Percentiles rank a stretch among this genome's conserved stretches.
phyloP scores from a whole-genome alignment of 2,888 invertebrate genomes.

The Acronicta psi region DNA sequence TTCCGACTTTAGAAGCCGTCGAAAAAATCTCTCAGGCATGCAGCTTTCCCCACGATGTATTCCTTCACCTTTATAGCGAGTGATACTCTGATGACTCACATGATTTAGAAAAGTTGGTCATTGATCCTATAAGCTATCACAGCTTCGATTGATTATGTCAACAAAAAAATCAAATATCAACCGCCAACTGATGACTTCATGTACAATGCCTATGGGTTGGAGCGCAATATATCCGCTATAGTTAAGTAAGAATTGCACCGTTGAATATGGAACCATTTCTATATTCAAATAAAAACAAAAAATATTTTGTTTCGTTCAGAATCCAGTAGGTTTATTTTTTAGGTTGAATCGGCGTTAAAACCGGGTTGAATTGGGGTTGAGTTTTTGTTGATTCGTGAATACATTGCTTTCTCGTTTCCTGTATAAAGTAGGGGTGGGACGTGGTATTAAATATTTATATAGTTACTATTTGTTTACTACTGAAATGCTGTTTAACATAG shows the following conservation, averaged over 20 bases:
- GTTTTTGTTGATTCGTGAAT: background rate
- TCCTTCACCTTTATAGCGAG: no score
- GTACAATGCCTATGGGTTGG: slow-evolving; percentile 3
- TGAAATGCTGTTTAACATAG: background rate
- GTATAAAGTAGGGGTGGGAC: background rate
- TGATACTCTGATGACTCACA: no score
- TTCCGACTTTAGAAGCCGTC: no score
- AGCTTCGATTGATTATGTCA: no score
- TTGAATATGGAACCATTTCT: slow-evolving; percentile 41
- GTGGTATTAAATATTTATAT: slow-evolving; percentile 1
- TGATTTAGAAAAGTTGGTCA: no score
- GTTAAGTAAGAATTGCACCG: slow-evolving; percentile 9
- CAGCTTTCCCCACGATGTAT: no score
- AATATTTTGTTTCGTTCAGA: slow-evolving; percentile 6
- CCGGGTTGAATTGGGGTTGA: background rate
- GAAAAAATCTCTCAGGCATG: no score
- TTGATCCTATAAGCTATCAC: no score
- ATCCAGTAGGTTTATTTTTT: background rate
- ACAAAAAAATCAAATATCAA: background rate
- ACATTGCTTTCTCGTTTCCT: background rate
- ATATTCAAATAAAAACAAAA: slow-evolving; percentile 11
- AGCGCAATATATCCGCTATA: slow-evolving; percentile 15
- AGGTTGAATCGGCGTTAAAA: background rate
- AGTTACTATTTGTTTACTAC: background rate
- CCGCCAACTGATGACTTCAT: background rate